Percentiles rank a stretch among this genome's conserved stretches.
Evolutionary conservation across 2,888 invertebrate species (phyloP).

Genomic region (Marronus borbonicus): DNA sequence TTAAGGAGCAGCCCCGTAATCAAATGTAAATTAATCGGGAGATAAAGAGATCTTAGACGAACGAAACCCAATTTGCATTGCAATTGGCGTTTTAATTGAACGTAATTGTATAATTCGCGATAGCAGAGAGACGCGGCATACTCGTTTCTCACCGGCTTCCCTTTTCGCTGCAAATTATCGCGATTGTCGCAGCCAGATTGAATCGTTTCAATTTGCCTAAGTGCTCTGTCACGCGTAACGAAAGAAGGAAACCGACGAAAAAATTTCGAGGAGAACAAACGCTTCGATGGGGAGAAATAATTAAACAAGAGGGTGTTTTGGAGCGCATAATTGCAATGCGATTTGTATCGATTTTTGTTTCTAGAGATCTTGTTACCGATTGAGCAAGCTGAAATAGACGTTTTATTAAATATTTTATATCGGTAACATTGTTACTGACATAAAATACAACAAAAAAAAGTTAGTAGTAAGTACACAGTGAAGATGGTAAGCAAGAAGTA

Average conservation of each 20-base stretch:
- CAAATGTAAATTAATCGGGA: conserved; percentile 6
- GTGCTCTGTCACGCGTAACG: neutral
- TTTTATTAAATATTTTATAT: too few species aligned
- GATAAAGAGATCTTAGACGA: conserved; percentile 11
- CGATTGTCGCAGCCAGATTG: conserved; percentile 5
- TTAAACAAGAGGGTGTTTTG: too few species aligned
- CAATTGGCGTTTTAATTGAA: conserved; percentile 29
- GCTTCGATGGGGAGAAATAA: neutral
- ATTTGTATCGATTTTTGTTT: too few species aligned
- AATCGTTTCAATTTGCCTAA: conserved; percentile 16
- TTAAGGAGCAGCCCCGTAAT: too few species aligned
- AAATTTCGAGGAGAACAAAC: neutral
- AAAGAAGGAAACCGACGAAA: neutral
- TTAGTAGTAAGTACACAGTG: too few species aligned
- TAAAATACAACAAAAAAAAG: too few species aligned
- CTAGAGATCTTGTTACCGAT: too few species aligned
- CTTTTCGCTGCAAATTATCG: conserved; percentile 3
- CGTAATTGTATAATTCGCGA: conserved; percentile 27
- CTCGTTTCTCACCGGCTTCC: neutral
- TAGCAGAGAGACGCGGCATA: neutral
- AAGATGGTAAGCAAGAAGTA: too few species aligned
- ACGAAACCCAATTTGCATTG: conserved; percentile 20
- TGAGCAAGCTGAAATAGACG: too few species aligned
- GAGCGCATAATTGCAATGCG: too few species aligned
- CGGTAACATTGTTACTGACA: too few species aligned